Evolutionary conservation across 1,140 invertebrate genomes (phyloP), one percentile per base, ranked within the genome.

Genomic region (Scaptomyza montana): DNA sequence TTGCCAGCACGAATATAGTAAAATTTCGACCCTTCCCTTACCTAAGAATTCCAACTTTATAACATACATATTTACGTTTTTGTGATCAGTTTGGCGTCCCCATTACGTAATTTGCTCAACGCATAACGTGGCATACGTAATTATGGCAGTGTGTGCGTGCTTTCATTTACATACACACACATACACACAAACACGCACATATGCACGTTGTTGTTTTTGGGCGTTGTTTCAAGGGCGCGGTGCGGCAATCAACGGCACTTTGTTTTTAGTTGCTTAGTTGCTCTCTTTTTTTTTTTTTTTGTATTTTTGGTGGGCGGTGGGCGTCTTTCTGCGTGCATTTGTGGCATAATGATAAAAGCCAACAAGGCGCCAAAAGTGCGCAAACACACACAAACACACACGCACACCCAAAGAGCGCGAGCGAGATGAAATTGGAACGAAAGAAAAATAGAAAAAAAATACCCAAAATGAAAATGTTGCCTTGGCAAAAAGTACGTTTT

Each of bases 91-190:
- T 74, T 74, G 50, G 56, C 57, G 55, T 72, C 16, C 56, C 53
- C 59, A 69, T 74, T 74, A 74, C 65, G 71, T 69, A 74, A 74
- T 74, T 69, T 69, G 65, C 59, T 74, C 65, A 69, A 19, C 71
- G 53, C 59, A 63, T 74, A 69, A 74, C 55, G 64, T 67, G 70
- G 70, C 64, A 73, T 73, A 73, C 64, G 64, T 73, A 72, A 73
- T 73, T 73, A 68, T 49, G 43, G 30, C 49, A 47, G 36, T 54
- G 41, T 59, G 55, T 72, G 63, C 63, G 60, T 72, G 54, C 47
- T 56, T 33, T 45, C n/a, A 49, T 19, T 25, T 13, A 43, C 28
- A n/a, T 28, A 64, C 43, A 55, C 39, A 19, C 33, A 5, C 16
- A 53, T 36, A 45, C 49, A 63, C 36, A 28, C 39, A 53, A 1